A percentile compares a stretch with the other conserved stretches of the same genome.
Evolutionary conservation across 2,888 invertebrate species (phyloP).

Genomic region (Cheilosia urbana): DNA sequence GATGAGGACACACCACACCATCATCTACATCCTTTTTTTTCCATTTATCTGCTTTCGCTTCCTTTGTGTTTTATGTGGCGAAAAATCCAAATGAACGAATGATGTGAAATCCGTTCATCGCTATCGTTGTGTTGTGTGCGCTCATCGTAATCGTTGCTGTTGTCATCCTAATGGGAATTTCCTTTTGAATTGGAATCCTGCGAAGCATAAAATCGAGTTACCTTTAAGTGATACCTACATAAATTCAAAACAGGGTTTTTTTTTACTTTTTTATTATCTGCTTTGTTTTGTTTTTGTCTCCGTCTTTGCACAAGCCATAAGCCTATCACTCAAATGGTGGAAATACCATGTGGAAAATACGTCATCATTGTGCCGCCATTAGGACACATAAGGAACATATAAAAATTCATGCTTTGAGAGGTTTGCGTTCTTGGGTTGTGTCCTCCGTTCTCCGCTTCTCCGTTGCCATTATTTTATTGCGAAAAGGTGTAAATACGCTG

Average conservation of each 20-base stretch:
- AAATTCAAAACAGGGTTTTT: slow-evolving; percentile 24
- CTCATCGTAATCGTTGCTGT: slow-evolving; percentile 67
- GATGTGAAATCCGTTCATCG: slow-evolving; percentile 63
- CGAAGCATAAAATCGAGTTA: slow-evolving; percentile 75
- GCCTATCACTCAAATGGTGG: not conserved
- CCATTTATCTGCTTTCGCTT: slow-evolving; percentile 19
- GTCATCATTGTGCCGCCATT: slow-evolving; percentile 12
- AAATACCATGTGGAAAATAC: not conserved
- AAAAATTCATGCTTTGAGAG: not conserved
- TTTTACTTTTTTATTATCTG: slow-evolving; percentile 1
- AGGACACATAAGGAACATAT: not conserved
- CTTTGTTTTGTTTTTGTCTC: not conserved
- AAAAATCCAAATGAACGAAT: slow-evolving; percentile 71
- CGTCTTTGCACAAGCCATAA: not conserved
- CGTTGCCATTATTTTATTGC: too few species aligned
- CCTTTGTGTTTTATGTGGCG: slow-evolving; percentile 70
- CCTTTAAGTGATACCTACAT: slow-evolving; percentile 69
- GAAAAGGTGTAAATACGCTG: too few species aligned
- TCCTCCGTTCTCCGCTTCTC: not conserved
- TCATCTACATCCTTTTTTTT: not conserved
- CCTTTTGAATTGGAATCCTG: slow-evolving; percentile 70
- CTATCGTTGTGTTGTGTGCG: slow-evolving; percentile 39
- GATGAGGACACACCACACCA: slow-evolving; percentile 6
- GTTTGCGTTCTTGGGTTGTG: not conserved
- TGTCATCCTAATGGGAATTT: slow-evolving; percentile 75